Conservation (phyloP, 2,797 vertebrate species). For the Sciaenops ocellatus region DNA sequence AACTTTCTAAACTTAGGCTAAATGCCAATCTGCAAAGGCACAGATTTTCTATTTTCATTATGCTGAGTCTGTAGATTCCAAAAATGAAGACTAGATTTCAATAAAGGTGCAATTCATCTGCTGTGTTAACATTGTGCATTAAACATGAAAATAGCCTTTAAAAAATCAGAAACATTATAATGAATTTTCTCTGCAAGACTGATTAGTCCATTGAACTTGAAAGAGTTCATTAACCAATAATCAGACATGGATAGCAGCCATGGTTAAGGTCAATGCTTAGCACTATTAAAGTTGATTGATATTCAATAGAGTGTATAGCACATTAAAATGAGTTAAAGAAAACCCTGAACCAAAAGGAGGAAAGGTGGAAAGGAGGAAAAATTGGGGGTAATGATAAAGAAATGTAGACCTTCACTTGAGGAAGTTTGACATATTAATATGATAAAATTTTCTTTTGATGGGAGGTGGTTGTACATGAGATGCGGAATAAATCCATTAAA, state of each 20-base stretch:
- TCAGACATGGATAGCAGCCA: slow-evolving; percentile 69
- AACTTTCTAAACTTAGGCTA: slow-evolving; percentile 36
- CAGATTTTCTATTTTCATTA: slow-evolving; percentile 35
- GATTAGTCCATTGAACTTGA: slow-evolving; percentile 79
- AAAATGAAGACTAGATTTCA: slow-evolving; percentile 55
- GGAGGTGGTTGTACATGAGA: not conserved
- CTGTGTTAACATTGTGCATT: slow-evolving; percentile 71
- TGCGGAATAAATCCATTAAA: slow-evolving; percentile 8
- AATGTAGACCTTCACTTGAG: slow-evolving; percentile 56
- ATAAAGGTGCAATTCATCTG: slow-evolving; percentile 57
- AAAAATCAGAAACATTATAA: slow-evolving; percentile 75
- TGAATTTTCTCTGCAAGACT: slow-evolving; percentile 78
- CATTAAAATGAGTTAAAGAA: slow-evolving; percentile 72
- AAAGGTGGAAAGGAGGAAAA: slow-evolving; percentile 45
- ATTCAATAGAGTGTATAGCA: slow-evolving; percentile 80
- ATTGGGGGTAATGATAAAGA: slow-evolving; percentile 40
- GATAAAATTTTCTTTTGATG: slow-evolving; percentile 24
- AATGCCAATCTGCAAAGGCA: slow-evolving; percentile 43
- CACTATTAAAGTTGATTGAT: slow-evolving; percentile 78
- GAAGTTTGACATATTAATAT: slow-evolving; percentile 30
- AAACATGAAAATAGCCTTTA: slow-evolving; percentile 75
- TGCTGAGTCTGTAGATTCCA: slow-evolving; percentile 48
- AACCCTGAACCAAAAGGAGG: slow-evolving; percentile 61
- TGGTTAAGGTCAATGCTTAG: slow-evolving; percentile 78
- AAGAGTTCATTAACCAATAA: slow-evolving; percentile 83